These are phyloP conservation scores for Thrips palmi DNA, from an alignment of 1,140 invertebrate genomes.

Conservation along the genomic window DNA sequence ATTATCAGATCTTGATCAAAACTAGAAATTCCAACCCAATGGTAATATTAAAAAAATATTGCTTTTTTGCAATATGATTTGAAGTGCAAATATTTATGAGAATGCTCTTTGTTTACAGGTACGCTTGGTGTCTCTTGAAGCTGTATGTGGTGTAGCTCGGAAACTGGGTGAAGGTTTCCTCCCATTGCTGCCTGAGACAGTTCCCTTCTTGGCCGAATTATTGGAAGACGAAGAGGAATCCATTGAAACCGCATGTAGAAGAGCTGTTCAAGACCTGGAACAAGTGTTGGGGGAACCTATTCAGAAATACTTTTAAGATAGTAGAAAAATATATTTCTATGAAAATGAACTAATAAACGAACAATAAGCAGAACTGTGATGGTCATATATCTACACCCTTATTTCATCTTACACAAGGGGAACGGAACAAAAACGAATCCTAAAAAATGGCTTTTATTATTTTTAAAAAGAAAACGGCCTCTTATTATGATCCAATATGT, in stretches of 20 bases:
- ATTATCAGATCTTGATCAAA: conserved; percentile 77
- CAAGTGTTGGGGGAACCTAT: conserved; percentile 65
- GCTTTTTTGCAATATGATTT: neutral
- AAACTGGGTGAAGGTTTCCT: conserved; percentile 67
- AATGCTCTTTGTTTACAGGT: conserved; percentile 18
- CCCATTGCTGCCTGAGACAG: conserved; percentile 59
- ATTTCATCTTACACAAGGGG: too few species aligned
- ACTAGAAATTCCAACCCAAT: conserved; percentile 49
- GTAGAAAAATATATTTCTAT: too few species aligned
- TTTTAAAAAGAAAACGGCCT: too few species aligned
- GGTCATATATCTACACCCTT: too few species aligned
- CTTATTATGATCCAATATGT: too few species aligned
- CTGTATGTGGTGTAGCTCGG: conserved; percentile 46
- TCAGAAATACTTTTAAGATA: conserved; percentile 61
- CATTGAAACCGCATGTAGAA: conserved; percentile 56
- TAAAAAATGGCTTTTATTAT: too few species aligned
- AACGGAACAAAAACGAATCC: too few species aligned
- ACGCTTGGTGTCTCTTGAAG: conserved; percentile 34
- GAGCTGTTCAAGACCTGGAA: conserved; percentile 56
- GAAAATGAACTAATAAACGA: too few species aligned
- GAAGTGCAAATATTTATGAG: conserved; percentile 3
- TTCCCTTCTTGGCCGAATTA: conserved; percentile 66
- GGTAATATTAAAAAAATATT: conserved; percentile 23
- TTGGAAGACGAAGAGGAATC: conserved; percentile 62
- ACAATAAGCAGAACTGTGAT: too few species aligned